These are phyloP conservation scores for Aphodius granarius DNA, from an alignment of 2,888 invertebrate species.

Conservation along the genomic window DNA sequence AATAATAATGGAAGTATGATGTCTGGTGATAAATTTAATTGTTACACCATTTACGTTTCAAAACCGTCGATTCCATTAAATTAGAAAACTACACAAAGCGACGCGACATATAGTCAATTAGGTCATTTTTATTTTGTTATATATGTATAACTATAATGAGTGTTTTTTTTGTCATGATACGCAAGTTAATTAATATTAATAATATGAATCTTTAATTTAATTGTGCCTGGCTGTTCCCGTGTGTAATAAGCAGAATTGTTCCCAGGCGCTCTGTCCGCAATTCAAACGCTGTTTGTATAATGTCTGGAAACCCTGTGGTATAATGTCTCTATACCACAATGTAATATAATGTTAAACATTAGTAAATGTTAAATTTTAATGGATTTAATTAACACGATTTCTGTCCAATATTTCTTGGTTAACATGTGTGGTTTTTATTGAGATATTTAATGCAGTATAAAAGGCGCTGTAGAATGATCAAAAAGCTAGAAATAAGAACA, in stretches of 20 bases:
- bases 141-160: no score
- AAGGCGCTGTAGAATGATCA: not conserved
- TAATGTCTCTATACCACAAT: not conserved
- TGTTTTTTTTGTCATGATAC: not conserved
- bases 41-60: not conserved
- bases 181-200: not conserved
- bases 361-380: not conserved
- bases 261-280: not conserved
- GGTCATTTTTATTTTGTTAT: not conserved
- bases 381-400: not conserved
- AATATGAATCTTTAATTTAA: not conserved
- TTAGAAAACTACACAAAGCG: not conserved
- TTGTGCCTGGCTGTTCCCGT: not conserved
- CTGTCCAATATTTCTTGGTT: no score
- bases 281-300: not conserved
- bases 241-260: not conserved
- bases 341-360: not conserved
- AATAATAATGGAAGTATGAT: not conserved
- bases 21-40: not conserved
- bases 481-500: not conserved
- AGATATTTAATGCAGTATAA: no score
- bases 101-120: not conserved
- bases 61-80: not conserved
- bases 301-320: no score
- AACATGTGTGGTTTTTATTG: no score